phyloP scores from a whole-genome alignment of 2,113 vertebrate species.

The Chauna torquata region DNA sequence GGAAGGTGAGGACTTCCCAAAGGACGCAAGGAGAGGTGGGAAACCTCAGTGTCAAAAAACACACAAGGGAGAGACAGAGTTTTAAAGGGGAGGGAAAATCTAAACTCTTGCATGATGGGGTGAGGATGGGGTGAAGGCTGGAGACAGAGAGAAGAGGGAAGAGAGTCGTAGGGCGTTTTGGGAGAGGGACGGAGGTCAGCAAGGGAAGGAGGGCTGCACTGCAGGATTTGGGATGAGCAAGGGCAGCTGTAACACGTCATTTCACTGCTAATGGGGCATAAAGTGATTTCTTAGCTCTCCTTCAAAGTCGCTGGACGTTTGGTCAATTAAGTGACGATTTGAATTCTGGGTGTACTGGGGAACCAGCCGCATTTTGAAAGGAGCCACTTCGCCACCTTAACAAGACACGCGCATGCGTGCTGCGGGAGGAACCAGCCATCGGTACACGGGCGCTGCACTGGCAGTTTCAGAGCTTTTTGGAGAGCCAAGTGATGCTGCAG shows the following conservation, averaged over 20 bases:
- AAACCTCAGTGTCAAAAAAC: background rate
- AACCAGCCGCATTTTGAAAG: background rate
- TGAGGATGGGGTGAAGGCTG: background rate
- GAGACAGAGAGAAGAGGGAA: background rate
- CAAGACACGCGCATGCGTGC: too few species aligned
- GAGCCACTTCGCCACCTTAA: background rate
- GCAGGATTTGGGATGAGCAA: background rate
- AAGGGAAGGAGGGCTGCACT: background rate
- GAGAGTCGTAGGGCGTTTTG: background rate
- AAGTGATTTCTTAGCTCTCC: background rate
- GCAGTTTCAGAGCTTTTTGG: background rate
- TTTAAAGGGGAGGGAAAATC: background rate
- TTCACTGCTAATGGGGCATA: background rate
- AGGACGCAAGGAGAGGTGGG: background rate
- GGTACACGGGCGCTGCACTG: background rate
- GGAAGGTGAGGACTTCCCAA: too few species aligned
- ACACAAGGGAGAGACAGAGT: background rate
- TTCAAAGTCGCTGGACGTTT: background rate
- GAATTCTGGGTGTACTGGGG: background rate
- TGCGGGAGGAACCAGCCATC: background rate
- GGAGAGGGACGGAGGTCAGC: background rate
- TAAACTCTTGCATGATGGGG: background rate
- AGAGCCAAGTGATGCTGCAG: background rate
- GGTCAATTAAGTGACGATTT: background rate
- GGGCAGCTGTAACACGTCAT: background rate